phyloP scores from a whole-genome alignment of 2,888 invertebrate genomes.

The Xestia ashworthii region DNA sequence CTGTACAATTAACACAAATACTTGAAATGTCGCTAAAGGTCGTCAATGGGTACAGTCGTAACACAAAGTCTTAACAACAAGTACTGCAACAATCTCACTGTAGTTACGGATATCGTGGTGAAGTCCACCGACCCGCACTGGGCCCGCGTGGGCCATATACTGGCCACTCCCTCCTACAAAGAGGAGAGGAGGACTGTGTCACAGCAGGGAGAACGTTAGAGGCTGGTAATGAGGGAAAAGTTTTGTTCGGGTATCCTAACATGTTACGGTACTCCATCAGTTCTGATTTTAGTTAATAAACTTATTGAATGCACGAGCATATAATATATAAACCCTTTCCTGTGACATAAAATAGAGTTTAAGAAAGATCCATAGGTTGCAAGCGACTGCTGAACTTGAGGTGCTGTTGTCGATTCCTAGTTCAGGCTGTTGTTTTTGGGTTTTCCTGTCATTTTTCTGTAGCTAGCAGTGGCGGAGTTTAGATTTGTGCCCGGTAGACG shows the following conservation, averaged over 20 bases:
- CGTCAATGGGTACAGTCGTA: background rate
- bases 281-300: background rate
- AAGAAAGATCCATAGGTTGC: background rate
- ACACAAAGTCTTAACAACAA: background rate
- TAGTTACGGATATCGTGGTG: background rate
- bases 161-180: background rate
- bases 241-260: background rate
- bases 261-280: background rate
- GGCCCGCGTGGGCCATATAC: background rate
- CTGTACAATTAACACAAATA: constrained; percentile 29
- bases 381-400: background rate
- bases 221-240: background rate
- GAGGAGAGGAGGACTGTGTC: background rate
- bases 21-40: constrained; percentile 25
- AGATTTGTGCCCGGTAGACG: background rate
- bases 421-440: background rate
- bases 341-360: background rate
- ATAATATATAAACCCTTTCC: background rate
- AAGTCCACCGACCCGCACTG: background rate
- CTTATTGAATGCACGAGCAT: background rate
- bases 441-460: background rate
- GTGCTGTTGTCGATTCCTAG: background rate
- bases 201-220: background rate
- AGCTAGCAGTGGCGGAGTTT: background rate
- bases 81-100: background rate